Evolutionary conservation across 1,140 invertebrate species (phyloP), one percentile per base, ranked within the genome.

Genomic region (Apis mellifera): DNA sequence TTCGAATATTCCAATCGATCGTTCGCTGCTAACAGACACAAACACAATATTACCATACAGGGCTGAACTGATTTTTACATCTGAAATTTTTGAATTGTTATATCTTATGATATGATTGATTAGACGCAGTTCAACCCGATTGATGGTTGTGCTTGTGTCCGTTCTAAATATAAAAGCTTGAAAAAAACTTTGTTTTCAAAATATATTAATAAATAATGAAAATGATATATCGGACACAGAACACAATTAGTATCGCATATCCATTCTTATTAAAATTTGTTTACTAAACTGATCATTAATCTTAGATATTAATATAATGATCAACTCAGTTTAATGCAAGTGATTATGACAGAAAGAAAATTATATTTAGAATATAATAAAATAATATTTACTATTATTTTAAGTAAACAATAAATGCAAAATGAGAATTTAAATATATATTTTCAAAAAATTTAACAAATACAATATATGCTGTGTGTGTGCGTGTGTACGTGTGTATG

Each of bases 61-160:
- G 91, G 91, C 91, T 92, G 91, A 92, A 92, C 92, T 92, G 91
- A 91, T 82, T 82, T 32, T 72, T 57, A 17, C 9, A 69, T 78
- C 77, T 82, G 78, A 85, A 70, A 85, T 66, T 75, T 85, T 21
- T 66, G 11, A 42, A 48, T 73, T 17, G 23, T 65, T 68, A 68
- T 59, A 66, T 42, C 50, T 70, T 48, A 79, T 79, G 32, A 71
- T 59, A 83, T 84, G 70, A 88, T 78, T 78, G 85, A 90, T 89
- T 73, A 83, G 68, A 88, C 88, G 90, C 92, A 92, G 92, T 92
- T 91, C 91, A 92, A 92, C 91, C 92, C 91, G 84, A 90, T 90
- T 82, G 90, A 92, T 92, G 92, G 92, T 92, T 92, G 92, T 92
- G 92, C 91, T 92, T 92, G 92, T 92, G 91, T 92, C 91, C 91